phyloP scores from a whole-genome alignment of 2,888 invertebrate species.

The Odontothrips loti region DNA sequence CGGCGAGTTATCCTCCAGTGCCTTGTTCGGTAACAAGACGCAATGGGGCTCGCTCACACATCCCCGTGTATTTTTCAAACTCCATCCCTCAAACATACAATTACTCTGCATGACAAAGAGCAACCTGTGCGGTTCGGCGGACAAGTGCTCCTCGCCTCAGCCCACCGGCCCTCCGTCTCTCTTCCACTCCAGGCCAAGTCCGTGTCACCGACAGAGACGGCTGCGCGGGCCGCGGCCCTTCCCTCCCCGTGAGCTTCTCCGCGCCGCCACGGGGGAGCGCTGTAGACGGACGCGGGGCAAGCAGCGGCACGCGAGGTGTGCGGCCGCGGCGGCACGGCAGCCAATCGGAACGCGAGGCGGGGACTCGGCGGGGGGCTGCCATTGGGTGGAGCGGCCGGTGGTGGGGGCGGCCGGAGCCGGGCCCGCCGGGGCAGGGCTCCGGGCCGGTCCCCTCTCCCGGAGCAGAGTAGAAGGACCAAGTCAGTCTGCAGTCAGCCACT shows the following conservation, averaged over 20 bases:
- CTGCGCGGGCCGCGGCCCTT: too few relatives aligned
- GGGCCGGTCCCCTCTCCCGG: neutral
- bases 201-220: neutral
- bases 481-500: slow-evolving; percentile 9
- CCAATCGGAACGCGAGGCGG: slow-evolving; percentile 16
- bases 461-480: neutral
- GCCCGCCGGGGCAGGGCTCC: neutral
- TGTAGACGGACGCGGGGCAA: too few relatives aligned
- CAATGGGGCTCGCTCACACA: too few relatives aligned
- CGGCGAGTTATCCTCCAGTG: too few relatives aligned
- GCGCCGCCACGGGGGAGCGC: neutral
- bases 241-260: neutral
- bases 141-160: slow-evolving; percentile 3
- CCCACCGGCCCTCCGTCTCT: neutral
- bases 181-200: neutral
- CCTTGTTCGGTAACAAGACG: too few relatives aligned
- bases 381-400: neutral
- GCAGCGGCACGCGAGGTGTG: too few relatives aligned
- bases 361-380: neutral
- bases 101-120: slow-evolving; percentile 25
- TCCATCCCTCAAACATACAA: neutral
- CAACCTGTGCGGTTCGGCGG: neutral
- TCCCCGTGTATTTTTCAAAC: too few relatives aligned
- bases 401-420: neutral
- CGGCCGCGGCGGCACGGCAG: neutral